Evolutionary conservation across 2,113 vertebrate genomes (phyloP).

Genomic region (Larimichthys polyactis): DNA sequence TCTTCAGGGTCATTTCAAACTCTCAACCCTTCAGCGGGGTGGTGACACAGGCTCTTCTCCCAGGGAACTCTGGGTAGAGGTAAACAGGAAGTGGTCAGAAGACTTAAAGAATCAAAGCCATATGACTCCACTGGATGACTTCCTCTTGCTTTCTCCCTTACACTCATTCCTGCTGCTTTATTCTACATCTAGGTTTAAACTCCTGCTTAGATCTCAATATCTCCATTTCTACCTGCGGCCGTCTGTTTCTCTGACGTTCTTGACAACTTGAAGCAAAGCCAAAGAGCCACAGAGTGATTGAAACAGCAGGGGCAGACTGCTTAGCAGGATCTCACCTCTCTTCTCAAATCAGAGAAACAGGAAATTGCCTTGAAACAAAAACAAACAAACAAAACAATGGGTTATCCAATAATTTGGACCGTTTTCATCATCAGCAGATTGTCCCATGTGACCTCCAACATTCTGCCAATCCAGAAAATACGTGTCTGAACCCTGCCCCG

Average conservation of each 20-base stretch:
- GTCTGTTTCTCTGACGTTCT: not conserved
- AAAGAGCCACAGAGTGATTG: slow-evolving; percentile 5
- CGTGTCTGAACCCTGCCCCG: slow-evolving; percentile 3
- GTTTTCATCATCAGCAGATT: slow-evolving; percentile 25
- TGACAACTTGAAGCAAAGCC: slow-evolving; percentile 25
- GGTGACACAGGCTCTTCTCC: slow-evolving; percentile 59
- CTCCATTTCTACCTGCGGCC: not conserved
- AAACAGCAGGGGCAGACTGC: slow-evolving; percentile 10
- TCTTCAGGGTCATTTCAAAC: slow-evolving; percentile 67
- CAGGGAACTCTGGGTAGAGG: slow-evolving; percentile 61
- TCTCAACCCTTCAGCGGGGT: slow-evolving; percentile 50
- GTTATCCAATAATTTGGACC: slow-evolving; percentile 53
- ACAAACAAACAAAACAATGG: slow-evolving; percentile 50
- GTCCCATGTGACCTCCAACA: slow-evolving; percentile 17
- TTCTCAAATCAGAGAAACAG: slow-evolving; percentile 52
- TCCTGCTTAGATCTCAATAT: not conserved
- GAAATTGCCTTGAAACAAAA: slow-evolving; percentile 58
- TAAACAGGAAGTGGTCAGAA: slow-evolving; percentile 70
- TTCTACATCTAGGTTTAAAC: slow-evolving; percentile 17
- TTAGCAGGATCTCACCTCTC: slow-evolving; percentile 7
- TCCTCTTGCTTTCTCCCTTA: slow-evolving; percentile 53
- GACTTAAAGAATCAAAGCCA: slow-evolving; percentile 70
- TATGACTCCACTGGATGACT: slow-evolving; percentile 57
- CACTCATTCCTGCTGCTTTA: slow-evolving; percentile 11
- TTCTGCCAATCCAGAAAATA: slow-evolving; percentile 27